Conservation (phyloP, 2,797 vertebrate species). For the Lateolabrax maculatus region DNA sequence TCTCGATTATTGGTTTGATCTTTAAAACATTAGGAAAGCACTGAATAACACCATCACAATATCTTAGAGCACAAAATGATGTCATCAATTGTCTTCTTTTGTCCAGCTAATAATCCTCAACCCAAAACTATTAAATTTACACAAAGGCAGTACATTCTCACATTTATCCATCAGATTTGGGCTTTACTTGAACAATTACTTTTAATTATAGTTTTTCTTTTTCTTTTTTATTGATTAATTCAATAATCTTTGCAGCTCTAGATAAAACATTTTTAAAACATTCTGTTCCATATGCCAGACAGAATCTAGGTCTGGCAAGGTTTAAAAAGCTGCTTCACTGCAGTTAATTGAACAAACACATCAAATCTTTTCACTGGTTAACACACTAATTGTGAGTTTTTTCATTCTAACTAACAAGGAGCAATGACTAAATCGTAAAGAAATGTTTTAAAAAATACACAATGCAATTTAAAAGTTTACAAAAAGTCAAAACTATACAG, state of each 20-base stretch:
- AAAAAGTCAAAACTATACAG: slow-evolving; percentile 13
- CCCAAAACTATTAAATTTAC: neutral
- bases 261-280: slow-evolving; percentile 10
- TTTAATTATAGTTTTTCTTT: neutral
- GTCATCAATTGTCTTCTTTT: neutral
- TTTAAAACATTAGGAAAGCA: neutral
- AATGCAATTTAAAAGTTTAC: slow-evolving; percentile 29
- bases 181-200: neutral
- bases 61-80: neutral
- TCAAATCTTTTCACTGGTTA: neutral
- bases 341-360: slow-evolving; percentile 7
- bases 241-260: neutral
- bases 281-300: slow-evolving; percentile 55
- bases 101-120: neutral
- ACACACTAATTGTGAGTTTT: neutral
- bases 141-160: neutral
- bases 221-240: too few species aligned
- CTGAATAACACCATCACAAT: neutral
- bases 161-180: neutral
- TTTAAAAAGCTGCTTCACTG: slow-evolving; percentile 12
- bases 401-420: neutral
- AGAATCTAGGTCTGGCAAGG: slow-evolving; percentile 45
- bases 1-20: neutral
- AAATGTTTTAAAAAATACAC: slow-evolving; percentile 3
- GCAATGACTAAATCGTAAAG: neutral